These are phyloP conservation scores for Laticauda laticaudata DNA, from an alignment of 2,113 vertebrate genomes.

Conservation along the genomic window DNA sequence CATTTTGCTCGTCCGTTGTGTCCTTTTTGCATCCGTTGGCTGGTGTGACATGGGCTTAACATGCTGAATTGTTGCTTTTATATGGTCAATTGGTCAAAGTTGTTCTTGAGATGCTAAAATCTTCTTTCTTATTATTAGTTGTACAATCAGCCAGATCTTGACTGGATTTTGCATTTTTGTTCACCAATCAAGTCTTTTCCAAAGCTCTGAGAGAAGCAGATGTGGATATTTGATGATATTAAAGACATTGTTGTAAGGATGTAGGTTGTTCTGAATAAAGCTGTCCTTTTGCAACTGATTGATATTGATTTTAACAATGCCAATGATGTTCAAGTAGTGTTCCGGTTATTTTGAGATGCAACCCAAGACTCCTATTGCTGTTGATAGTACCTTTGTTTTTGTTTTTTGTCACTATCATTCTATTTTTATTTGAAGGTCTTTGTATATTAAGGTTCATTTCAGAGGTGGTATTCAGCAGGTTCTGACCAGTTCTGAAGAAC, in stretches of 20 bases:
- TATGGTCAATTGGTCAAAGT: background rate
- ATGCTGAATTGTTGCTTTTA: background rate
- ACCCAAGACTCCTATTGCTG: background rate
- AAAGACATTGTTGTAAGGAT: background rate
- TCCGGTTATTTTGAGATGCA: background rate
- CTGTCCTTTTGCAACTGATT: background rate
- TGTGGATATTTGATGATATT: background rate
- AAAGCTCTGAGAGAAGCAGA: background rate
- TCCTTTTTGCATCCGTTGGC: no score
- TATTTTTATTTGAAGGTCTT: background rate
- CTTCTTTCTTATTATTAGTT: background rate
- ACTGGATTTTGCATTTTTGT: background rate
- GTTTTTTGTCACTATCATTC: background rate
- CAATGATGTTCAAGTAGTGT: background rate
- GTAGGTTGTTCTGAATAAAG: background rate
- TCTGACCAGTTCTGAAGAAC: no score
- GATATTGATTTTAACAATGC: background rate
- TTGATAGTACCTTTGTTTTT: background rate
- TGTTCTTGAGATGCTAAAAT: background rate
- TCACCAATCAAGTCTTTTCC: background rate
- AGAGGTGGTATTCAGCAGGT: no score
- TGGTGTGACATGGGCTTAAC: no score
- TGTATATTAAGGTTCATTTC: no score
- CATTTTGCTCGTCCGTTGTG: no score
- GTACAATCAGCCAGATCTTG: background rate